phyloP scores from a whole-genome alignment of 2,797 vertebrate species.

The Menidia menidia region DNA sequence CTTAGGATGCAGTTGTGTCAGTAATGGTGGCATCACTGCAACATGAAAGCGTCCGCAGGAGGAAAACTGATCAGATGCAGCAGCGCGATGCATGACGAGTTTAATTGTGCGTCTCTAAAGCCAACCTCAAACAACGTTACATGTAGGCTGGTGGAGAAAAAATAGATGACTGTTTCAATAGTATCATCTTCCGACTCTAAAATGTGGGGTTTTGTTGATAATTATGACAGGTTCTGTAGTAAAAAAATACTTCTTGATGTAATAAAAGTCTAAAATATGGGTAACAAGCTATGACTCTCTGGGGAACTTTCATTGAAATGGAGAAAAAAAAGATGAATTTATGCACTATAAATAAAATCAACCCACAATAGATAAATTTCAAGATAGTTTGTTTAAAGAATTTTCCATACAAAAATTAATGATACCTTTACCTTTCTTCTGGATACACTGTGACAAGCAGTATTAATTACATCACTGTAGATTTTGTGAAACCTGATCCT shows the following conservation, averaged over 20 bases:
- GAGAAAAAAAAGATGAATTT: no score
- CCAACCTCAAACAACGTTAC: conserved; percentile 46
- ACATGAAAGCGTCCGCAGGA: conserved; percentile 76
- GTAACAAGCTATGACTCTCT: conserved; percentile 13
- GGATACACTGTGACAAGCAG: no score
- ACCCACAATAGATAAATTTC: no score
- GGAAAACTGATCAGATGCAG: conserved; percentile 59
- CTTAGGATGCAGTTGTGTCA: conserved; percentile 75
- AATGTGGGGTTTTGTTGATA: conserved; percentile 23
- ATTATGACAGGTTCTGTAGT: conserved; percentile 41
- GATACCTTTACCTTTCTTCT: no score
- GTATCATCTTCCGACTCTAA: conserved; percentile 25
- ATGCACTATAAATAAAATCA: no score
- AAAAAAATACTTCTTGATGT: conserved; percentile 24
- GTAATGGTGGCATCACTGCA: conserved; percentile 61
- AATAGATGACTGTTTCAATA: conserved; percentile 35
- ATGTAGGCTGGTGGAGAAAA: conserved; percentile 33
- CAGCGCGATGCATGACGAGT: conserved; percentile 52
- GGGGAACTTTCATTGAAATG: no score
- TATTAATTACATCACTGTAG: no score
- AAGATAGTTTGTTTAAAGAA: no score
- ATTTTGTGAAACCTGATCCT: no score
- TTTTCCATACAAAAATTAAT: no score
- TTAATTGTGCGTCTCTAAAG: conserved; percentile 62
- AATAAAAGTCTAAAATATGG: conserved; percentile 35